These are phyloP conservation scores for Bucco capensis DNA, from an alignment of 2,113 vertebrate genomes.

Conservation along the genomic window DNA sequence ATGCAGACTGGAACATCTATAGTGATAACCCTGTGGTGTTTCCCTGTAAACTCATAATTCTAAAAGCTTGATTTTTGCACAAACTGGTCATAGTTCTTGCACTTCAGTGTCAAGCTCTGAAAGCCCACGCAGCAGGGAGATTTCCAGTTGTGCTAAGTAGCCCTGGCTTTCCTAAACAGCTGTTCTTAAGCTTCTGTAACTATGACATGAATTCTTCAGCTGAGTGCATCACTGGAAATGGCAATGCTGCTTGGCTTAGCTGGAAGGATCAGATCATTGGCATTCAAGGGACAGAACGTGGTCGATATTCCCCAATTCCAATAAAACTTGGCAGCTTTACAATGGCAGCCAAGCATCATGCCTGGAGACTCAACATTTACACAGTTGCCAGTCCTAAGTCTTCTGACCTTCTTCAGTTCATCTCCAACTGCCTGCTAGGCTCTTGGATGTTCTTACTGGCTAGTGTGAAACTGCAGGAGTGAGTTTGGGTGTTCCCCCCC, in stretches of 20 bases:
- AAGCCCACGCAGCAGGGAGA: neutral
- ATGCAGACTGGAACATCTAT: neutral
- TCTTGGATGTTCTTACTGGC: neutral
- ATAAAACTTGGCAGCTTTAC: constrained; percentile 19
- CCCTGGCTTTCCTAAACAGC: neutral
- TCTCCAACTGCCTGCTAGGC: neutral
- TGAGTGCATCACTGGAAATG: neutral
- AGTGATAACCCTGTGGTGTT: neutral
- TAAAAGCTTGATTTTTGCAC: neutral
- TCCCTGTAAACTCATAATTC: neutral
- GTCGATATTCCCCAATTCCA: neutral
- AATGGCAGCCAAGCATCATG: neutral
- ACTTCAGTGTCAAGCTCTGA: neutral
- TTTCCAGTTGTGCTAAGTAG: neutral
- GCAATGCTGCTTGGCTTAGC: neutral
- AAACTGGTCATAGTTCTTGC: neutral
- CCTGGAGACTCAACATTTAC: neutral
- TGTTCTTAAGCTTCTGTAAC: neutral
- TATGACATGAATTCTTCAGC: neutral
- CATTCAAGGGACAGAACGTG: neutral
- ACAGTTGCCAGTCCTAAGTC: neutral
- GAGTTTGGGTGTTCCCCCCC: neutral
- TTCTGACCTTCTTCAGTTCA: neutral
- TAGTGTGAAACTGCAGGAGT: neutral
- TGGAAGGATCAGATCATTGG: neutral